Conservation (phyloP, 2,888 invertebrate species). For the Zonitis immaculata region DNA sequence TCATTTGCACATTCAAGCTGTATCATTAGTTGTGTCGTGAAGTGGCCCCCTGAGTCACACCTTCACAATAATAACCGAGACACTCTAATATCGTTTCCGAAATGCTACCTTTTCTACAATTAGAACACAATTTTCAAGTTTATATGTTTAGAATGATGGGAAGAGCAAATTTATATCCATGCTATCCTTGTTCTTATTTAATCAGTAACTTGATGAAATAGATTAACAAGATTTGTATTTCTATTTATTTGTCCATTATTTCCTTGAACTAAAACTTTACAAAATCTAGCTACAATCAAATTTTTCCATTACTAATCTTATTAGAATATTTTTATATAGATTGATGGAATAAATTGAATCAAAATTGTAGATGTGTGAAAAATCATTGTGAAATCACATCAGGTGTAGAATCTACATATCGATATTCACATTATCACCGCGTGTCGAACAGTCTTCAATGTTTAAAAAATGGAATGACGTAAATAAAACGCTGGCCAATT, state of each 20-base stretch:
- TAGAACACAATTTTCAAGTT: neutral
- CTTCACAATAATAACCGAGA: slow-evolving; percentile 10
- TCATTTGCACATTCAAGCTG: slow-evolving; percentile 39
- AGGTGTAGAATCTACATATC: neutral
- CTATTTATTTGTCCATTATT: slow-evolving; percentile 3
- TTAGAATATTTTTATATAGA: too few species aligned
- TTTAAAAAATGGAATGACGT: neutral
- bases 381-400: too few species aligned
- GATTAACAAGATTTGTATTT: slow-evolving; percentile 5
- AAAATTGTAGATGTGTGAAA: too few species aligned
- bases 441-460: neutral
- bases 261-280: neutral
- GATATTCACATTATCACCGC: neutral
- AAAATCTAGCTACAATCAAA: neutral
- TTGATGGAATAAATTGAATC: too few species aligned
- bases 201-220: slow-evolving; percentile 5
- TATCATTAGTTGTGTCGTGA: slow-evolving; percentile 38
- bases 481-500: neutral
- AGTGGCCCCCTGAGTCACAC: slow-evolving; percentile 33
- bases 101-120: neutral
- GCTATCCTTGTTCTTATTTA: slow-evolving; percentile 1
- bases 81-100: neutral
- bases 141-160: neutral
- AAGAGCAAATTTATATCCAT: slow-evolving; percentile 2
- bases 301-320: too few species aligned